Evolutionary conservation across 2,113 vertebrate species (phyloP).

Genomic region (Chiloscyllium plagiosum): DNA sequence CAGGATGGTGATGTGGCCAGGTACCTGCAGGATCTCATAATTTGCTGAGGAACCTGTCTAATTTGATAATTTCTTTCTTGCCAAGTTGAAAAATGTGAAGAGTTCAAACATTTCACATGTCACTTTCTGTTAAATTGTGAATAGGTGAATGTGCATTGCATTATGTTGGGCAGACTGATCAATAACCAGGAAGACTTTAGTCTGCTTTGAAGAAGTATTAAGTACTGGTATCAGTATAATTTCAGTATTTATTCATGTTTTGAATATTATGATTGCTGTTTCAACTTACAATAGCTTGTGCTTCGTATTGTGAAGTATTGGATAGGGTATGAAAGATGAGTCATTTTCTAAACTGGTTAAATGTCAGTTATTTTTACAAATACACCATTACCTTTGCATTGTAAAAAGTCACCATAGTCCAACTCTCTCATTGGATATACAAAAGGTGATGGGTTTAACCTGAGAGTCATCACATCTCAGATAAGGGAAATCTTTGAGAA

Average conservation of each 20-base stretch:
- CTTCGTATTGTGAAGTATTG: neutral
- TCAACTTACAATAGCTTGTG: neutral
- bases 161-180: neutral
- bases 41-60: slow-evolving; percentile 6
- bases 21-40: neutral
- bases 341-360: neutral
- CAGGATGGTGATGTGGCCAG: neutral
- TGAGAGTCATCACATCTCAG: too few relatives aligned
- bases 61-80: neutral
- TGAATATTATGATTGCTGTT: neutral
- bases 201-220: neutral
- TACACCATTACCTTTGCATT: neutral
- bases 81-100: slow-evolving; percentile 1
- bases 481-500: too few relatives aligned
- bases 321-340: neutral
- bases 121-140: slow-evolving; percentile 4
- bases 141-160: neutral
- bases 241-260: neutral
- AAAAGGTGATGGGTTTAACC: too few relatives aligned
- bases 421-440: too few relatives aligned
- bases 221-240: neutral
- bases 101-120: neutral
- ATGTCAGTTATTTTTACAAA: neutral
- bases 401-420: neutral
- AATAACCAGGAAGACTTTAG: neutral